Base-by-base conservation (phyloP, 2,888 invertebrate species). In the Gymnocheta viridis region DNA sequence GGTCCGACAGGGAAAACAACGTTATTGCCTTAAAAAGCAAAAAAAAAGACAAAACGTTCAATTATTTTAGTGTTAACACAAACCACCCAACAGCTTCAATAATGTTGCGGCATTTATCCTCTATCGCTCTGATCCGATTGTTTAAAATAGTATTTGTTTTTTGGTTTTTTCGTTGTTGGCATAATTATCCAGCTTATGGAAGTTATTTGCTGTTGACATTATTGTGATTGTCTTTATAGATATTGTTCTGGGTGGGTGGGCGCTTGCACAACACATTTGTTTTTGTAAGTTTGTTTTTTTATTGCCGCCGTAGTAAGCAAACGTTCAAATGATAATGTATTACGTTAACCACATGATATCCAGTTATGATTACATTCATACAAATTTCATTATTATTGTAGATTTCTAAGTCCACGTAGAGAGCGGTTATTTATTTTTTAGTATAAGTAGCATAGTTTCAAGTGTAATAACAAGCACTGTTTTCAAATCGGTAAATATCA, bases 181-280 rank as follows among this genome's bases (percentile, higher is more conserved):
- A 69, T 84, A 81, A 81, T 84, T 73, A 69, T 78, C 77, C 49
- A 78, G 81, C 81, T 84, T 84, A 84, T 78, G 73, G 77, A 41
- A 73, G 81, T 78, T 84, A 74, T 84, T 81, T 80, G 76, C 76
- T 73, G 77, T 77, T 78, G 72, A 73, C 72, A 60, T 51, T 78
- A 73, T 76, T 76, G 74, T 60, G 58, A 74, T 78, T 80, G 56
- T 47, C 44, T 58, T 79, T 64, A 72, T 44, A 19, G 64, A 17
- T 82, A 62, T 64, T 66, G 24, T 58, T 51, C 22, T 56, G 62
- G 32, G 29, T 56, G 62, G 32, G 17, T 72, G 6, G 27, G 29
- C 22, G 41, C 77, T 47, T 77, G 27, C 6, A 64, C 14, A 67
- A 12, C 58, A 24, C 47, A 24, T 51, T 69, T 69, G 17, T 60